Evolutionary conservation across 2,888 invertebrate species (phyloP), one percentile per base, ranked within the genome.

Genomic region (Cheilosia vernalis): DNA sequence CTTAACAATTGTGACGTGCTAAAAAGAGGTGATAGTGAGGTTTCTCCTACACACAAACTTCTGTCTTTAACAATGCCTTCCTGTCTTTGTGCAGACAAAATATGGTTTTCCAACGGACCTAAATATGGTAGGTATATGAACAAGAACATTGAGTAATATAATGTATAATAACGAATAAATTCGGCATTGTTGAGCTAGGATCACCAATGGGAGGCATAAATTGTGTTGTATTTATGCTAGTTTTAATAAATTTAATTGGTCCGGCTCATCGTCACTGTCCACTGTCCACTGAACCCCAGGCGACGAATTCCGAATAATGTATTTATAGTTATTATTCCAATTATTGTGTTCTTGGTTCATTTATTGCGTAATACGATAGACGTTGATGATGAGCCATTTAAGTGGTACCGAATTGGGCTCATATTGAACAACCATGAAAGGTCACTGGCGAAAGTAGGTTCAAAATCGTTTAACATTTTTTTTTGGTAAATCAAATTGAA

Each of bases 221-320:
- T 61, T 19, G 53, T 53, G 37, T n/a, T 66, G 33, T 56, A 40
- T 67, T 55, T 30, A 30, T 7, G 9, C 9, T 30, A 47, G 30
- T 27, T 53, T 66, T 53, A 72, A 77, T 64, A 66, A 72, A 61
- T 67, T 63, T 67, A 83, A 83, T 83, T 83, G 61, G 73, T 83
- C 60, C 49, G 60, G 64, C 30, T 30, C 2, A 30, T 7, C 5
- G 30, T 7, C 30, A 30, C 9, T 7, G 30, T 30, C 7, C 7
- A 30, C 2, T 30, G 30, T 30, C 7, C 7, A 30, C 9, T 30
- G 30, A 30, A 30, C 30, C 30, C 7, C 9, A 30, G 30, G 30
- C 7, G 9, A 30, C 42, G 42, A n/a, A 10, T 13, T n/a, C 58
- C 40, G 66, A 51, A 15, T 49, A 24, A 2, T 19, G 4, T 51